Conservation (phyloP, 1,140 invertebrate species). For the Doryteuthis pealeii region DNA sequence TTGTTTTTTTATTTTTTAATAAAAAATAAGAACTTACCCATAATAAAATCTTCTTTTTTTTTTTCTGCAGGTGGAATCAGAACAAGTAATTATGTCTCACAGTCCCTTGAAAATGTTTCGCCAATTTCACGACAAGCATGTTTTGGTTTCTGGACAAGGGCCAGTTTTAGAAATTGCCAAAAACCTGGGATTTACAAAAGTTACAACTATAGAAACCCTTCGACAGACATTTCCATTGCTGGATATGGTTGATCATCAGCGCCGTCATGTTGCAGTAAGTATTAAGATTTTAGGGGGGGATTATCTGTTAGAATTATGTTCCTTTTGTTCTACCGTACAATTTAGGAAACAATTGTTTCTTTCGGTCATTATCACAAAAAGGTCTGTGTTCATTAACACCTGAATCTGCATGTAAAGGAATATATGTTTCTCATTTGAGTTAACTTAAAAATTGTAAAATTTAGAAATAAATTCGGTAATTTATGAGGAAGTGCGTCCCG, state of each 20-base stretch:
- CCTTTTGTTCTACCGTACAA: not conserved
- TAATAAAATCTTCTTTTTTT: too few species aligned
- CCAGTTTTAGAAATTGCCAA: slow-evolving; percentile 67
- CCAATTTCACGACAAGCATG: slow-evolving; percentile 69
- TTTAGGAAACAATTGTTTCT: too few species aligned
- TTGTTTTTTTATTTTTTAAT: too few species aligned
- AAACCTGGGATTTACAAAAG: slow-evolving; percentile 69
- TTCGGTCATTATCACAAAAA: too few species aligned
- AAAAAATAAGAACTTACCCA: too few species aligned
- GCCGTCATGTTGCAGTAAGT: slow-evolving; percentile 60
- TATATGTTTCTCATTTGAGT: too few species aligned
- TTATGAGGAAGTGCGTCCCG: too few species aligned
- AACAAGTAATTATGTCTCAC: slow-evolving; percentile 75
- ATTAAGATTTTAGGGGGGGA: too few species aligned
- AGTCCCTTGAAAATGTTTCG: slow-evolving; percentile 70
- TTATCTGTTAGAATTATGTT: not conserved
- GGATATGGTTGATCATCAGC: slow-evolving; percentile 72
- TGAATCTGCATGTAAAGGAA: too few species aligned
- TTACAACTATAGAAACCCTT: slow-evolving; percentile 68
- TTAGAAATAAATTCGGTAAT: too few species aligned
- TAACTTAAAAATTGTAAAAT: too few species aligned
- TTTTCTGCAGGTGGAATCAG: slow-evolving; percentile 61
- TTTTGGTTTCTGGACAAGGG: slow-evolving; percentile 69
- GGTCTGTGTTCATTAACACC: too few species aligned
- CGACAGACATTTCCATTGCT: slow-evolving; percentile 68